phyloP scores from a whole-genome alignment of 1,140 invertebrate genomes.

The Harlomillsia oculata region DNA sequence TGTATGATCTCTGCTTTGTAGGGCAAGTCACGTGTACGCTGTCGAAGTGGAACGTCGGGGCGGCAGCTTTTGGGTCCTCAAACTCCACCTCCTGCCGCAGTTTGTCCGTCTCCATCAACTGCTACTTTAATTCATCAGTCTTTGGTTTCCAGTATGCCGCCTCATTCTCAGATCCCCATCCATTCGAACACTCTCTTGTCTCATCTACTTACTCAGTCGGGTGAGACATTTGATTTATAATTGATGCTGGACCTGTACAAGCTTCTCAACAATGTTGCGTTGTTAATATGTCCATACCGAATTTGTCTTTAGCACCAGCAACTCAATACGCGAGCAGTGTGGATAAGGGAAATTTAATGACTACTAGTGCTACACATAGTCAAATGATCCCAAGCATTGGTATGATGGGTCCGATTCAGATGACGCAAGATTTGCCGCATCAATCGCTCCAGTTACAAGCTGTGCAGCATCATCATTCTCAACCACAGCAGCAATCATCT shows the following conservation, averaged over 20 bases:
- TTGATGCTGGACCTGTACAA: background rate
- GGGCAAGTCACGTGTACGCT: conserved; percentile 26
- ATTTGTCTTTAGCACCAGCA: background rate
- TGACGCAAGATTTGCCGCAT: background rate
- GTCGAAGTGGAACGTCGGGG: conserved; percentile 17
- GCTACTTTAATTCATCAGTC: conserved; percentile 8
- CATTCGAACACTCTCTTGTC: conserved; percentile 25
- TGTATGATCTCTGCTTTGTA: too few species aligned
- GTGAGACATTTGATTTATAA: background rate
- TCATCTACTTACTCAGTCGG: conserved; percentile 19
- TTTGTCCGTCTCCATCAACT: conserved; percentile 6
- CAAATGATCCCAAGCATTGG: too few species aligned
- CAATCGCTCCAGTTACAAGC: conserved; percentile 12
- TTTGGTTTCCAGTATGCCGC: conserved; percentile 5
- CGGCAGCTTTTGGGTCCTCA: background rate
- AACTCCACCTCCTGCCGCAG: conserved; percentile 5
- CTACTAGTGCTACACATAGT: background rate
- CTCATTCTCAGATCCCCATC: conserved; percentile 7
- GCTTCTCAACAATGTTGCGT: too few species aligned
- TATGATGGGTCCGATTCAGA: background rate
- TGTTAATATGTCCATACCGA: background rate
- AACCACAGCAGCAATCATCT: conserved; percentile 42
- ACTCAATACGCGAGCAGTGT: background rate
- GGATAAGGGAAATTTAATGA: background rate
- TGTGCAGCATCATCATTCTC: conserved; percentile 6